These are phyloP conservation scores for Hemicordylus capensis DNA, from an alignment of 2,113 vertebrate species.

Conservation along the genomic window DNA sequence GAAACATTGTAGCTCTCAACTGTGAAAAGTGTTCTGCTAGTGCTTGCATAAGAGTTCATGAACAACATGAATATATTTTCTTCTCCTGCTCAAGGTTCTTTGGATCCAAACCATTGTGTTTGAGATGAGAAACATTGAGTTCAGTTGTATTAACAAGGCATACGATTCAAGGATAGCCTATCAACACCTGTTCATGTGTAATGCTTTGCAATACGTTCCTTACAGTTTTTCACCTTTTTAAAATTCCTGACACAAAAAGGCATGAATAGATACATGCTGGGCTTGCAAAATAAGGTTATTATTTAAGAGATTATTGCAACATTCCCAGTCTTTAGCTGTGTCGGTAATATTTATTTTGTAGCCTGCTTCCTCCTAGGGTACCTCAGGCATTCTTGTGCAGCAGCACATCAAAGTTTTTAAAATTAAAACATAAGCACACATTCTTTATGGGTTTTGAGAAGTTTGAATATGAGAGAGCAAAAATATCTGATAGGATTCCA, in stretches of 20 bases:
- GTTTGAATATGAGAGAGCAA: not conserved
- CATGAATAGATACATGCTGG: not conserved
- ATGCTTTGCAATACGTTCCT: not conserved
- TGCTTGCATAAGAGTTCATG: too few relatives aligned
- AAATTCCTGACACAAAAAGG: not conserved
- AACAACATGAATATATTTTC: too few relatives aligned
- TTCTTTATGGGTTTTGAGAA: not conserved
- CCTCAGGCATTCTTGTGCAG: not conserved
- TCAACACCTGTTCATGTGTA: not conserved
- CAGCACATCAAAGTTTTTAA: not conserved
- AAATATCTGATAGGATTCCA: too few relatives aligned
- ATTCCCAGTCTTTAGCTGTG: not conserved
- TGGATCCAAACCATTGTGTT: too few relatives aligned
- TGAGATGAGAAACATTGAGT: not conserved
- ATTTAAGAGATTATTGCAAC: too few relatives aligned
- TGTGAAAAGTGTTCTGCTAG: too few relatives aligned
- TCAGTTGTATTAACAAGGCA: not conserved
- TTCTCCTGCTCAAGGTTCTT: too few relatives aligned
- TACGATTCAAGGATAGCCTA: not conserved
- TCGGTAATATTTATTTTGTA: not conserved
- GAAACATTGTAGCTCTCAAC: too few relatives aligned
- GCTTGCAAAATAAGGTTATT: not conserved
- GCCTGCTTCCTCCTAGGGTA: too few relatives aligned
- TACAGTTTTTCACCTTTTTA: not conserved
- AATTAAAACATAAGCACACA: not conserved